A percentile compares a stretch with the other conserved stretches of the same genome.
Evolutionary conservation across 2,888 invertebrate species (phyloP).

Genomic region (Cabera pusaria): DNA sequence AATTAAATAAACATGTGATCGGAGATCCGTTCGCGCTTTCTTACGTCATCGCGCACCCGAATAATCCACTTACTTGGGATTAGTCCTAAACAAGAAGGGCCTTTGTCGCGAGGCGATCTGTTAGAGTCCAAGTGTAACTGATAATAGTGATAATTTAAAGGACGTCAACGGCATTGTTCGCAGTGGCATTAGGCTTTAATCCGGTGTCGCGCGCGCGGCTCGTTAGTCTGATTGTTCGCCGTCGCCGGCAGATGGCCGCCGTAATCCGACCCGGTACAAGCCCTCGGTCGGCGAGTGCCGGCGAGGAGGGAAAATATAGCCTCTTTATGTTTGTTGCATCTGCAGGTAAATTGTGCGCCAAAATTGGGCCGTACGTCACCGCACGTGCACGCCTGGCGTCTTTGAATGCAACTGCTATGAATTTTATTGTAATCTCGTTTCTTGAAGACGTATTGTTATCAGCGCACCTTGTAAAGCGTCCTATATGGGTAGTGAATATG

Average conservation of each 20-base stretch:
- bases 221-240: conserved; percentile 80
- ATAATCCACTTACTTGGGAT: conserved; percentile 80
- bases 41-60: conserved; percentile 48
- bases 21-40: conserved; percentile 39
- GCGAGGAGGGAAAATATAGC: conserved; percentile 60
- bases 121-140: conserved; percentile 74
- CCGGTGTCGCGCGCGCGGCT: conserved; percentile 68
- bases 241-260: conserved; percentile 75
- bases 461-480: conserved; percentile 48
- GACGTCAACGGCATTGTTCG: conserved; percentile 73
- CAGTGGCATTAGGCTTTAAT: conserved; percentile 76
- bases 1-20: conserved; percentile 50
- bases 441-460: conserved; percentile 75
- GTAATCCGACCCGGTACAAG: conserved; percentile 68
- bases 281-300: conserved; percentile 35
- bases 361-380: conserved; percentile 62
- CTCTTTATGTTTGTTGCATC: conserved; percentile 82
- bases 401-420: conserved; percentile 70
- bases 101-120: conserved; percentile 76
- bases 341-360: conserved; percentile 80
- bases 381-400: conserved; percentile 66
- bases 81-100: conserved; percentile 75
- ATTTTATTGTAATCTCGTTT: conserved; percentile 60
- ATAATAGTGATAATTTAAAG: no score
- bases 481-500: no score